Percentiles rank a stretch among this genome's conserved stretches.
Evolutionary conservation across 2,797 vertebrate species (phyloP).

Genomic region (Hemitrygon akajei): DNA sequence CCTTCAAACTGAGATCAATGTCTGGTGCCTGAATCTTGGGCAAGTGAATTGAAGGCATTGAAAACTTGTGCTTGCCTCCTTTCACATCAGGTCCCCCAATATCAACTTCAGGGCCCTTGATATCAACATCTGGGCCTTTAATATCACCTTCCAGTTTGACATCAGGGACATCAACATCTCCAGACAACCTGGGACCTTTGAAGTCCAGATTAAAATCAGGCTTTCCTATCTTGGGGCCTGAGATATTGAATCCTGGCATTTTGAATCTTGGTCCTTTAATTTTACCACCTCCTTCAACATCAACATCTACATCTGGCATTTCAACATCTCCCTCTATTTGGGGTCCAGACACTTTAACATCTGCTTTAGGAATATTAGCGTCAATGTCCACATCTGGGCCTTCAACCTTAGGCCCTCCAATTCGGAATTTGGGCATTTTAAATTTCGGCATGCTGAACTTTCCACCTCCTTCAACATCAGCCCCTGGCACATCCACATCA

Average conservation of each 20-base stretch:
- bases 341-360: not conserved
- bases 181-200: slow-evolving; percentile 5
- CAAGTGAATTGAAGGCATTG: not conserved
- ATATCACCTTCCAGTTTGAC: not conserved
- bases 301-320: slow-evolving; percentile 42
- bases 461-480: not conserved
- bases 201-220: not conserved
- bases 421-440: not conserved
- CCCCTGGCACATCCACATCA: not conserved
- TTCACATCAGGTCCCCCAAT: not conserved
- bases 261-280: slow-evolving; percentile 49
- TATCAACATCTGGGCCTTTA: not conserved
- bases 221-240: not conserved
- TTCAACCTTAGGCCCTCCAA: not conserved
- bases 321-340: not conserved
- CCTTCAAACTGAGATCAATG: not conserved
- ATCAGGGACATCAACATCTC: slow-evolving; percentile 7
- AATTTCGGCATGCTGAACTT: not conserved
- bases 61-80: no score
- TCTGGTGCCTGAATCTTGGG: not conserved
- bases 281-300: slow-evolving; percentile 11
- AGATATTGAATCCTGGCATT: slow-evolving; percentile 42
- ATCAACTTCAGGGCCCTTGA: not conserved
- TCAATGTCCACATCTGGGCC: not conserved
- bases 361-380: not conserved